Conservation (phyloP, 2,113 vertebrate genomes). For the Mustelus asterias region DNA sequence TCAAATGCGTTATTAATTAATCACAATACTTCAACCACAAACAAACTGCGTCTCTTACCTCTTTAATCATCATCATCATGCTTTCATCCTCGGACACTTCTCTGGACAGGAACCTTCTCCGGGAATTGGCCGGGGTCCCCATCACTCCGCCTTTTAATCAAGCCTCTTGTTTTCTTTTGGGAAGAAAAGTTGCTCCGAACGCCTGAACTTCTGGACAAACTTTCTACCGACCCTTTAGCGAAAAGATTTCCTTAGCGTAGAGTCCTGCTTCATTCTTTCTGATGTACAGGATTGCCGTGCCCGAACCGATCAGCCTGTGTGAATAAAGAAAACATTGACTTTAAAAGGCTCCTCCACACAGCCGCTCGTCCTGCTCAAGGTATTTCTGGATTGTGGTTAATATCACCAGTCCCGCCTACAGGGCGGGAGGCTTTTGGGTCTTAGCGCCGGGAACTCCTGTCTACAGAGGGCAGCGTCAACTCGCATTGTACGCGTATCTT, state of each 20-base stretch:
- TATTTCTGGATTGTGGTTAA: not conserved
- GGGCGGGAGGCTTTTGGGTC: not conserved
- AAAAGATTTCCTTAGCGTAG: not conserved
- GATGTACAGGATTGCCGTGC: not conserved
- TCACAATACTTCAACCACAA: not conserved
- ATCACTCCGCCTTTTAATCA: not conserved
- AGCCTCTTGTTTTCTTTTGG: not conserved
- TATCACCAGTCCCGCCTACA: not conserved
- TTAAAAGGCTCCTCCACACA: constrained; percentile 7
- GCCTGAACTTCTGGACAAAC: not conserved
- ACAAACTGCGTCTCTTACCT: not conserved
- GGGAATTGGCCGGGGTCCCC: not conserved
- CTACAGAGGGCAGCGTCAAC: not conserved
- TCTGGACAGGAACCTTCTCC: not conserved
- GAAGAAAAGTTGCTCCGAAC: not conserved
- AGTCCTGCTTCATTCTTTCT: not conserved
- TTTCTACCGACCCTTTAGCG: not conserved
- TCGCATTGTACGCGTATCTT: not conserved
- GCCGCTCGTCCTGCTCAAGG: not conserved
- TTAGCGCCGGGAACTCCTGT: not conserved
- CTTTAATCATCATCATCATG: constrained; percentile 15
- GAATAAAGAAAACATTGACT: not conserved
- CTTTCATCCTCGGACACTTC: constrained; percentile 15
- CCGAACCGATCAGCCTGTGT: not conserved
- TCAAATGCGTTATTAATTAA: not conserved